Evolutionary conservation across 2,113 vertebrate genomes (phyloP).

Genomic region (Taxidea taxus): DNA sequence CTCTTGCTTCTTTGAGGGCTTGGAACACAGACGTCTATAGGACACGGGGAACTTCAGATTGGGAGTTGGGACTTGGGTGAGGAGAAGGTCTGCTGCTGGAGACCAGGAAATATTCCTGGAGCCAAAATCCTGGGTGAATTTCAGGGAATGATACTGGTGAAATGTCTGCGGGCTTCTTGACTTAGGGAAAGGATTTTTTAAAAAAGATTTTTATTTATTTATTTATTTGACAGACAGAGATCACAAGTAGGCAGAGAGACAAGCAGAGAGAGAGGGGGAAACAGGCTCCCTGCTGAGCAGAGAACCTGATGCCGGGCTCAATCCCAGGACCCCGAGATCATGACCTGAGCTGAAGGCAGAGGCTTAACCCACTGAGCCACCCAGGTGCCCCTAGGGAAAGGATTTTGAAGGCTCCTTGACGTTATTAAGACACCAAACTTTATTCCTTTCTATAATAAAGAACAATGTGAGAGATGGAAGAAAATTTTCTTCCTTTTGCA

Average conservation of each 20-base stretch:
- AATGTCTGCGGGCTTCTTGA: neutral
- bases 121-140: neutral
- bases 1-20: neutral
- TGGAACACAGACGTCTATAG: neutral
- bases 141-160: neutral
- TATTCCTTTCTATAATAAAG: neutral
- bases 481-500: neutral
- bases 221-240: no score
- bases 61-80: neutral
- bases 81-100: neutral
- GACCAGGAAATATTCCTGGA: neutral
- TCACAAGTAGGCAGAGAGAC: no score
- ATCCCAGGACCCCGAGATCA: no score
- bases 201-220: no score
- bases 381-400: no score
- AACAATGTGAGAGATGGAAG: neutral
- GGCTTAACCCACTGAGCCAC: no score
- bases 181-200: neutral
- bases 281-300: no score
- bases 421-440: neutral
- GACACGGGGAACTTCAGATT: neutral
- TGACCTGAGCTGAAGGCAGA: no score
- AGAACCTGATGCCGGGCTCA: no score
- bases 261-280: no score
- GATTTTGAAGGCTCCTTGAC: slow-evolving; percentile 12